Evolutionary conservation across 2,113 vertebrate species (phyloP).

Genomic region (Myodes glareolus): DNA sequence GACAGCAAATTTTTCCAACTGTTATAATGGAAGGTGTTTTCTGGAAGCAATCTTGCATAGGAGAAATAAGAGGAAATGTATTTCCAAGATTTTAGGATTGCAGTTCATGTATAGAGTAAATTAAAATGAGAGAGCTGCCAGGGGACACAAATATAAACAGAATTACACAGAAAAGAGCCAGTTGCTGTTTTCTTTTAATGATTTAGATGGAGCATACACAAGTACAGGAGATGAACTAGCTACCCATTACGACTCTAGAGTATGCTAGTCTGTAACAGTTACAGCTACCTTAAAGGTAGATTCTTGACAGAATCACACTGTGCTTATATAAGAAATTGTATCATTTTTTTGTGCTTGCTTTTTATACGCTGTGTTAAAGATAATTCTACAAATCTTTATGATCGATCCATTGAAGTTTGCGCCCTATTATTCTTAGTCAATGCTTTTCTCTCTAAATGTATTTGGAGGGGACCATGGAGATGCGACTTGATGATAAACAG

Average conservation of each 20-base stretch:
- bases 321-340: background rate
- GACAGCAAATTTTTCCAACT: background rate
- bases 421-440: background rate
- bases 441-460: background rate
- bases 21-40: conserved; percentile 1
- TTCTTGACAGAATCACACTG: background rate
- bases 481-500: background rate
- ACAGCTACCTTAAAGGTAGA: background rate
- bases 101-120: background rate
- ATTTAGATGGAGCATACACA: background rate
- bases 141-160: background rate
- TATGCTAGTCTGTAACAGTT: background rate
- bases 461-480: background rate
- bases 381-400: background rate
- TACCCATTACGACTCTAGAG: background rate
- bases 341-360: background rate
- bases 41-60: background rate
- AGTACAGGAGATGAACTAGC: background rate
- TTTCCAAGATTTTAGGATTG: conserved; percentile 6
- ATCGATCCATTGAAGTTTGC: background rate
- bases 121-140: conserved; percentile 5
- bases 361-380: background rate
- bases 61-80: conserved; percentile 36
- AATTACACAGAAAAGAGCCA: background rate
- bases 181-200: background rate